Base-by-base conservation (phyloP, 2,113 vertebrate species). In the Acinonyx jubatus region DNA sequence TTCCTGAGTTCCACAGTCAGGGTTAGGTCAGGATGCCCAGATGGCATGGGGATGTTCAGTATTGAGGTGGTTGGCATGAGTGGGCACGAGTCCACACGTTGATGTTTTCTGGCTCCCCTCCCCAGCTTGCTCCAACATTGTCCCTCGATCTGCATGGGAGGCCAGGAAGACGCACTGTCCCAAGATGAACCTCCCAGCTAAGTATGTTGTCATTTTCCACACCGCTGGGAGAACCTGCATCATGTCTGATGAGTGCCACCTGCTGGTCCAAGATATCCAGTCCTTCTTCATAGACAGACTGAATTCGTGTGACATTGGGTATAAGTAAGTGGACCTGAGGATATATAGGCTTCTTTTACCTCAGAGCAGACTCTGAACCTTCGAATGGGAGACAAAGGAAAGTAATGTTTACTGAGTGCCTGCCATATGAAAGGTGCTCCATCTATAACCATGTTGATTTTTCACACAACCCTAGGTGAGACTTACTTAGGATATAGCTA, bases 121-220 rank as follows among this genome's bases (percentile, higher is more conserved):
- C 5, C 6, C 52, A 98, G 97, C 38, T 66, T 98, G 97, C 41
- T 96, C 97, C 21, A 41, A 31, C 61, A 94, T 97, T 63, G 68
- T 98, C 13, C 69, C 31, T 6, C 68, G 94, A 21, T 86, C 97
- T n/a, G 78, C 31, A 2, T 97, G 98, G 98, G 73, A 73, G 19
- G 95, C 97, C 63, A 96, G 89, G 48, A 66, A 89, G 55, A 50
- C 92, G 31, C 48, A 89, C 12, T 98, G 97, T 36, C 11, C 68
- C 45, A 36, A 31, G 21, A 73, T 98, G 94, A 73, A 16, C 14
- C 93, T 90, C 11, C 98, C 94, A 0, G 97, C 97, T 27, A 98
- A 97, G 86, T 98, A 98, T 0, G 79, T 61, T 41, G 74, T 98
- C 89, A 95, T 98, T 41, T 97, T 96, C 45, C 97, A 98, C 68